Evolutionary conservation across 37 sponge, comb jelly and placozoan species (phyloP).

Genomic region (Cladorhizidae sp.): DNA sequence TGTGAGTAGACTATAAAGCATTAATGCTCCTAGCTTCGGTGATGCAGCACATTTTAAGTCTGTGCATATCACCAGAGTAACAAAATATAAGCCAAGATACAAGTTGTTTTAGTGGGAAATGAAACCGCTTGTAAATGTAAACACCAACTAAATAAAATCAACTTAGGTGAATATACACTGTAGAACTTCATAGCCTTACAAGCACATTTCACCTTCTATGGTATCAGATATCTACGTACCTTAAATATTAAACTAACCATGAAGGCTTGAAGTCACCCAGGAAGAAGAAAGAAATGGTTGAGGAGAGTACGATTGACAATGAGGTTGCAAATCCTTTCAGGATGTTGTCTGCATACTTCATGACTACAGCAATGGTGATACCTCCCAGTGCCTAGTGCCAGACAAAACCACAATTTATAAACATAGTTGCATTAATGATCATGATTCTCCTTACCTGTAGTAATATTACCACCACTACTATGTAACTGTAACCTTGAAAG

Average conservation of each 20-base stretch:
- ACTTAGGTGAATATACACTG: no score
- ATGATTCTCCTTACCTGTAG: conserved; percentile 18
- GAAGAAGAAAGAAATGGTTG: conserved; percentile 78
- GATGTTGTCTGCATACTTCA: conserved; percentile 99
- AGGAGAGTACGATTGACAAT: conserved; percentile 90
- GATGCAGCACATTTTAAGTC: no score
- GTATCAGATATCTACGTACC: no score
- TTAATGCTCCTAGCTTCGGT: no score
- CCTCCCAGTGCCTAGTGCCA: conserved; percentile 86
- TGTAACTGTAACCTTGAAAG: conserved; percentile 79
- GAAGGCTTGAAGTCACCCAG: conserved; percentile 78
- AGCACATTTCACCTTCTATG: no score
- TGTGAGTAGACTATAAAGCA: no score
- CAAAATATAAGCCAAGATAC: no score
- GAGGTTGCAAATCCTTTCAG: conserved; percentile 98
- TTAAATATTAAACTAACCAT: conserved; percentile 53
- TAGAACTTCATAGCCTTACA: no score
- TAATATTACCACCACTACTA: conserved; percentile 59
- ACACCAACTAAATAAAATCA: no score
- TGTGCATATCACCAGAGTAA: no score
- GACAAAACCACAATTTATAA: background rate
- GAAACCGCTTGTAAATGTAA: no score
- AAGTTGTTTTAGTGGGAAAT: no score
- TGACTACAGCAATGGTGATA: conserved; percentile 85
- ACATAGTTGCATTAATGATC: background rate